These are phyloP conservation scores for Pseudorasbora parva DNA, from an alignment of 2,113 vertebrate species.

Conservation along the genomic window DNA sequence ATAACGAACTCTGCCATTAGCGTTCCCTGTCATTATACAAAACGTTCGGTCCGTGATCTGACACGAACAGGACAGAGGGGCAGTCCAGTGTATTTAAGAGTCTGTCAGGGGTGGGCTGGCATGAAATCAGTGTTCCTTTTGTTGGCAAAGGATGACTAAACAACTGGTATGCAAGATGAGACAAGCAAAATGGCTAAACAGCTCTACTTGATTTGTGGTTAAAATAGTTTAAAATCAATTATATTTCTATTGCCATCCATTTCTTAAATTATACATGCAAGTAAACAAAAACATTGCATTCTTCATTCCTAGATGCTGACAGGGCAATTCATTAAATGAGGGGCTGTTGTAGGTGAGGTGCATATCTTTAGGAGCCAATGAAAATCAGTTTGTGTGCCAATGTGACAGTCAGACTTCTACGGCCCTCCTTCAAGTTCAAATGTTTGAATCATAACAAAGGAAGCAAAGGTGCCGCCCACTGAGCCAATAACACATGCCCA, in stretches of 20 bases:
- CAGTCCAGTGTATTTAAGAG: background rate
- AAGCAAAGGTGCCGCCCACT: constrained; percentile 52
- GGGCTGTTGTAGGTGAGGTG: background rate
- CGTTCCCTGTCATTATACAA: constrained; percentile 22
- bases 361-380: constrained; percentile 26
- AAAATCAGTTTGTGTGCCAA: background rate
- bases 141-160: constrained; percentile 21
- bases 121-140: background rate
- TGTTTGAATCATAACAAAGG: constrained; percentile 73
- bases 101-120: background rate
- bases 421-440: constrained; percentile 49
- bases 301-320: background rate
- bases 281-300: background rate
- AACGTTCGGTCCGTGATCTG: background rate
- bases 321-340: background rate
- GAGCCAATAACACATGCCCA: constrained; percentile 62
- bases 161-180: constrained; percentile 1
- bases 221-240: background rate
- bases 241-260: background rate
- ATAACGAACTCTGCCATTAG: constrained; percentile 30
- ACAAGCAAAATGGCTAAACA: background rate
- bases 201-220: background rate
- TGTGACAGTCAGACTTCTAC: background rate
- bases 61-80: constrained; percentile 7
- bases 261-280: background rate